Evolutionary conservation across 2,888 invertebrate genomes (phyloP).

Genomic region (Micoletzkya japonica): DNA sequence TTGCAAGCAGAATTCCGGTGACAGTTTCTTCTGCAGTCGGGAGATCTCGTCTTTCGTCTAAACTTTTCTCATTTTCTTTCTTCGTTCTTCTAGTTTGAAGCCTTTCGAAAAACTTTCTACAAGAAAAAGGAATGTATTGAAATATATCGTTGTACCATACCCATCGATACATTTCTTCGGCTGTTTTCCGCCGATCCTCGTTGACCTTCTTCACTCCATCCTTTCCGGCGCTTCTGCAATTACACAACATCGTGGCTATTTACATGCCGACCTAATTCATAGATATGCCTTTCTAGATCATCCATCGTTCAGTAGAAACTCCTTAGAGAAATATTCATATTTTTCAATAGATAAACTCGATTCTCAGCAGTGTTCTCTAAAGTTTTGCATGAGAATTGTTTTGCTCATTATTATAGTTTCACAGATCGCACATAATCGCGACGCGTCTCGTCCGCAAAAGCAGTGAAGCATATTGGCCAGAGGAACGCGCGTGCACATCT

Average conservation of each 20-base stretch:
- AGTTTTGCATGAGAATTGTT: too few relatives aligned
- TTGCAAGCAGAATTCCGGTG: slow-evolving; percentile 22
- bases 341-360: too few relatives aligned
- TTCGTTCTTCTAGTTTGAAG: neutral
- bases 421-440: too few relatives aligned
- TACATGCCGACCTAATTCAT: too few relatives aligned
- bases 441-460: too few relatives aligned
- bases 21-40: slow-evolving; percentile 1
- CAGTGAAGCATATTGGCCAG: too few relatives aligned
- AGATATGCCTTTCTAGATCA: too few relatives aligned
- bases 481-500: neutral
- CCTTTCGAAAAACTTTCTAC: neutral
- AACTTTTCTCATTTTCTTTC: neutral
- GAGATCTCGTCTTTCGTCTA: slow-evolving; percentile 13
- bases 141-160: neutral
- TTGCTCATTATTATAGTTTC: too few relatives aligned
- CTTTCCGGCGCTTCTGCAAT: slow-evolving; percentile 9
- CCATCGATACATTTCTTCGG: slow-evolving; percentile 20
- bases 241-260: too few relatives aligned
- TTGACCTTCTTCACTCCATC: slow-evolving; percentile 16
- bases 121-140: neutral
- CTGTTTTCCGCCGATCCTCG: neutral
- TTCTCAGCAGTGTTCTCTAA: too few relatives aligned
- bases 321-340: too few relatives aligned
- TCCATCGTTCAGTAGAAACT: too few relatives aligned